These are phyloP conservation scores for Clunio marinus DNA, from an alignment of 2,888 invertebrate species.

Conservation along the genomic window DNA sequence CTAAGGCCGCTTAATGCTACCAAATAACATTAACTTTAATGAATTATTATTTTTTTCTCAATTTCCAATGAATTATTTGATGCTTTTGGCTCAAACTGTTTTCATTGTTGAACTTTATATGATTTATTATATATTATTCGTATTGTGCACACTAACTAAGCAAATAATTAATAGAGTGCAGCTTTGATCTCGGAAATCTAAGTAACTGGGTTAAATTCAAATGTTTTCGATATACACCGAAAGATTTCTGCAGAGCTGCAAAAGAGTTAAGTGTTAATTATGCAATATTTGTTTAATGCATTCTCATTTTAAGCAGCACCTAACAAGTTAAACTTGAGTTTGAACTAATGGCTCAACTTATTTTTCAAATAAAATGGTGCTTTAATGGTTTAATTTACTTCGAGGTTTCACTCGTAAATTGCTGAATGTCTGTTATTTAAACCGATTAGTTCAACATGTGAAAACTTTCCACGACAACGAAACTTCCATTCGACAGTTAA, in stretches of 20 bases:
- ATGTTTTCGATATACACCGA: too few relatives aligned
- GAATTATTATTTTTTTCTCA: too few relatives aligned
- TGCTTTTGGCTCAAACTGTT: too few relatives aligned
- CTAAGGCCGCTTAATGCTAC: too few relatives aligned
- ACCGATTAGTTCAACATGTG: not conserved
- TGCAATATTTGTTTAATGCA: constrained; percentile 4
- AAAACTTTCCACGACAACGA: not conserved
- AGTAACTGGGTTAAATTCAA: constrained; percentile 4
- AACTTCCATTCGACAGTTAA: too few relatives aligned
- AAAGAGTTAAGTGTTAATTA: constrained; percentile 1
- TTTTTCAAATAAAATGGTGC: not conserved
- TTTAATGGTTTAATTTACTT: not conserved
- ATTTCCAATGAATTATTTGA: too few relatives aligned
- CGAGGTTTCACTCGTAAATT: not conserved
- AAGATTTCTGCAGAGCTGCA: too few relatives aligned
- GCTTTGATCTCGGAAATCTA: not conserved
- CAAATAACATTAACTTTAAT: too few relatives aligned
- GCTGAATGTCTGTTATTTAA: not conserved
- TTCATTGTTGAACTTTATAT: too few relatives aligned
- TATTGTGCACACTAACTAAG: not conserved
- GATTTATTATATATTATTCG: constrained; percentile 1
- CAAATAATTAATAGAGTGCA: constrained; percentile 2
- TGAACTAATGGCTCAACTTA: not conserved
- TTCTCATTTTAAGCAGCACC: not conserved
- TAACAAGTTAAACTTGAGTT: not conserved